A percentile compares a stretch with the other conserved stretches of the same genome.
Conservation (phyloP, 2,113 vertebrate genomes). For the Triplophysa dalaica region DNA sequence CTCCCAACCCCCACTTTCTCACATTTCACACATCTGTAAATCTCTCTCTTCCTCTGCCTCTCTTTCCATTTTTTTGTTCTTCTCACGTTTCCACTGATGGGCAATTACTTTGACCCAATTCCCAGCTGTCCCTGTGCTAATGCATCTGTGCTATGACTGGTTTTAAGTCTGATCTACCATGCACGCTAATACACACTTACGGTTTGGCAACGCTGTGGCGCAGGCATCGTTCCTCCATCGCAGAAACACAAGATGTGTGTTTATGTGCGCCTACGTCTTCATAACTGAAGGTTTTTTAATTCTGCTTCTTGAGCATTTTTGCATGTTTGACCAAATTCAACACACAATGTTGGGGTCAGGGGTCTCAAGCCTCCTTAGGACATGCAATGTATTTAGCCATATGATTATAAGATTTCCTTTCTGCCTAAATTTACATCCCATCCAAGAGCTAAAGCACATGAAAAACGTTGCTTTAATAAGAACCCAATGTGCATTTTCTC, state of each 20-base stretch:
- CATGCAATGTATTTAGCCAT: constrained; percentile 5
- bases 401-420: neutral
- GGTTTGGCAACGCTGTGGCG: neutral
- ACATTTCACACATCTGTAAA: constrained; percentile 12
- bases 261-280: neutral
- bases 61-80: neutral
- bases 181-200: constrained; percentile 8
- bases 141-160: constrained; percentile 36
- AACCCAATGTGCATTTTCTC: too few relatives aligned
- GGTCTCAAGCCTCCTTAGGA: constrained; percentile 9
- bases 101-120: constrained; percentile 49
- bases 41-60: neutral
- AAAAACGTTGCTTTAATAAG: too few relatives aligned
- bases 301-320: neutral
- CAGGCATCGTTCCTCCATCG: neutral
- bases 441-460: too few relatives aligned
- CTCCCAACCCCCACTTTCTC: neutral
- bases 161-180: constrained; percentile 47
- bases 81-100: constrained; percentile 42
- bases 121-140: constrained; percentile 29
- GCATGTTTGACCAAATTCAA: neutral
- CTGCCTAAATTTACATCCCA: neutral
- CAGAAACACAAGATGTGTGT: neutral
- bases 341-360: constrained; percentile 28
- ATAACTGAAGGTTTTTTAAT: neutral